A percentile compares a stretch with the other conserved stretches of the same genome.
Evolutionary conservation across 2,888 invertebrate genomes (phyloP).

Genomic region (Antheraea assamensis): DNA sequence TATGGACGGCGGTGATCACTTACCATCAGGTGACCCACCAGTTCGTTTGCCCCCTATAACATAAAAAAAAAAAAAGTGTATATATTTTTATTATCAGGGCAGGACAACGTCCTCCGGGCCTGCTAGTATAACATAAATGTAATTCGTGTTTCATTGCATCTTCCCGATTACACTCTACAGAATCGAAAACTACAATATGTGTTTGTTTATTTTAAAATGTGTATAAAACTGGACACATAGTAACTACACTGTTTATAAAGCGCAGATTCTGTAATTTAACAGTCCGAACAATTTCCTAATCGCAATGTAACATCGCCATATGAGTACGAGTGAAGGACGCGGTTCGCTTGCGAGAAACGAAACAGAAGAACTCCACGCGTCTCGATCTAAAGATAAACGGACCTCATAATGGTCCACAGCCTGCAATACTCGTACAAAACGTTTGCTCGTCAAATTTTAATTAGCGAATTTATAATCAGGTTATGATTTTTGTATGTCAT

Average conservation of each 20-base stretch:
- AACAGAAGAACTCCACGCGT: constrained; percentile 17
- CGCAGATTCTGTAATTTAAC: background rate
- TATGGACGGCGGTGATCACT: no score
- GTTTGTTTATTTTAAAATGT: background rate
- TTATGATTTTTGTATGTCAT: constrained; percentile 22
- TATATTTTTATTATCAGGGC: no score
- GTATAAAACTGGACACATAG: background rate
- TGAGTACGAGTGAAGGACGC: background rate
- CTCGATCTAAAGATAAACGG: constrained; percentile 20
- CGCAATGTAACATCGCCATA: constrained; percentile 2
- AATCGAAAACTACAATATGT: background rate
- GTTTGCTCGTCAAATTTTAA: constrained; percentile 19
- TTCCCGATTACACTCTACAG: no score
- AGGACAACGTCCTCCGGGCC: no score
- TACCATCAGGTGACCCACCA: no score
- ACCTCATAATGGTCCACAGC: constrained; percentile 14
- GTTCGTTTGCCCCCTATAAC: no score
- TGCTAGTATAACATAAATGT: no score
- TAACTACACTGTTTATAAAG: background rate
- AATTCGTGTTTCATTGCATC: no score
- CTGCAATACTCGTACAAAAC: constrained; percentile 21
- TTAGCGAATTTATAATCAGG: constrained; percentile 24
- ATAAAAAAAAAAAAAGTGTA: no score
- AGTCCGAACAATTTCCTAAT: background rate
- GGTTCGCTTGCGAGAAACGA: constrained; percentile 10